Evolutionary conservation across 2,888 invertebrate species (phyloP).

Genomic region (Lochmaea capreae): DNA sequence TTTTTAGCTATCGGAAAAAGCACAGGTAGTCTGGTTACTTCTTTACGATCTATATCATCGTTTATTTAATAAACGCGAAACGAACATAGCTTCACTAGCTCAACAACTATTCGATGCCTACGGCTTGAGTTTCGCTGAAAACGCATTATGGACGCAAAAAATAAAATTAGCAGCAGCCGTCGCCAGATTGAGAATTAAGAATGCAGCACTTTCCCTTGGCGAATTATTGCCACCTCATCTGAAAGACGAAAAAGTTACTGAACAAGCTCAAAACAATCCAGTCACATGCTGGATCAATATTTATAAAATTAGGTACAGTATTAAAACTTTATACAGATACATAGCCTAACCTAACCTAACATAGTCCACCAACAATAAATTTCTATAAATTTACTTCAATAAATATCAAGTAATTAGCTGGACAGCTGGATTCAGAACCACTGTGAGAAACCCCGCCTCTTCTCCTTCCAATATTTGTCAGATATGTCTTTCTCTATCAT

Average conservation of each 20-base stretch:
- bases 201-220: slow-evolving; percentile 76
- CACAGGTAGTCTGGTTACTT: slow-evolving; percentile 72
- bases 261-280: slow-evolving; percentile 66
- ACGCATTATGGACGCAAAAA: slow-evolving; percentile 73
- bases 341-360: too few species aligned
- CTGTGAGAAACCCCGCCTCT: too few species aligned
- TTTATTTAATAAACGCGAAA: slow-evolving; percentile 66
- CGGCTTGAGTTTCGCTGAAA: slow-evolving; percentile 69
- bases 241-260: slow-evolving; percentile 75
- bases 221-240: slow-evolving; percentile 80
- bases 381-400: too few species aligned
- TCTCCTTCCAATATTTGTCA: too few species aligned
- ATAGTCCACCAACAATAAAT: too few species aligned
- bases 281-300: slow-evolving; percentile 87
- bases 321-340: neutral
- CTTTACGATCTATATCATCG: slow-evolving; percentile 78
- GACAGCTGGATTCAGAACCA: too few species aligned
- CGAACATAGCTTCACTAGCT: slow-evolving; percentile 51
- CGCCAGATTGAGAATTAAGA: slow-evolving; percentile 77
- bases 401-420: too few species aligned
- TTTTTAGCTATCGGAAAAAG: slow-evolving; percentile 53
- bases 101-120: slow-evolving; percentile 57
- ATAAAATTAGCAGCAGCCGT: slow-evolving; percentile 82
- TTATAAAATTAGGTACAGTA: slow-evolving; percentile 73
- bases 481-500: too few species aligned